A percentile compares a stretch with the other conserved stretches of the same genome.
Evolutionary conservation across 2,113 vertebrate genomes (phyloP).

Genomic region (Micromys minutus): DNA sequence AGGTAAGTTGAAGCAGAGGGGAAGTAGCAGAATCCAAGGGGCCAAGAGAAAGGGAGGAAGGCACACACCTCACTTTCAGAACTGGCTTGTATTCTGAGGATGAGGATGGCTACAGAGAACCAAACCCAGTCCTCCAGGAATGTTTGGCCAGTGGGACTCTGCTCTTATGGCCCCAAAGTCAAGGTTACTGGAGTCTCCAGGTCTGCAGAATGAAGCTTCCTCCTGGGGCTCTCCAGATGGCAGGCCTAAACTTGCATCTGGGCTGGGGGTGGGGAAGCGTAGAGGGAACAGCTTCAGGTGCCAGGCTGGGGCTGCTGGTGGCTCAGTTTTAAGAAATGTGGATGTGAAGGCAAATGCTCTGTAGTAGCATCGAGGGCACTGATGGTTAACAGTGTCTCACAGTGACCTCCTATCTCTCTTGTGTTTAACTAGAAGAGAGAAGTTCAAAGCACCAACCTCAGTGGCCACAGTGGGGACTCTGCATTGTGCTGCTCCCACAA

Average conservation of each 20-base stretch:
- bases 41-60: too few relatives aligned
- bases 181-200: not conserved
- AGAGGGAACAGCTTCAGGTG: not conserved
- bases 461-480: not conserved
- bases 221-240: too few relatives aligned
- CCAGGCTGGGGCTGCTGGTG: not conserved
- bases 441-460: not conserved
- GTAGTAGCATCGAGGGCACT: not conserved
- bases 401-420: not conserved
- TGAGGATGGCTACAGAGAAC: not conserved
- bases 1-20: not conserved
- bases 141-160: not conserved
- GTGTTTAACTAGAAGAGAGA: too few relatives aligned
- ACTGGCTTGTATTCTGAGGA: not conserved
- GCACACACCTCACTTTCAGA: not conserved
- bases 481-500: not conserved
- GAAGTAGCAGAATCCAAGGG: not conserved
- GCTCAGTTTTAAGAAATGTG: not conserved
- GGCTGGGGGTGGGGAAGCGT: not conserved
- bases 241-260: accelerated
- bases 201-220: not conserved
- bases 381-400: too few relatives aligned
- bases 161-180: not conserved
- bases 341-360: not conserved
- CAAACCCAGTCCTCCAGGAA: not conserved